phyloP scores from a whole-genome alignment of 2,797 vertebrate genomes.

The Alexandromys oeconomus region DNA sequence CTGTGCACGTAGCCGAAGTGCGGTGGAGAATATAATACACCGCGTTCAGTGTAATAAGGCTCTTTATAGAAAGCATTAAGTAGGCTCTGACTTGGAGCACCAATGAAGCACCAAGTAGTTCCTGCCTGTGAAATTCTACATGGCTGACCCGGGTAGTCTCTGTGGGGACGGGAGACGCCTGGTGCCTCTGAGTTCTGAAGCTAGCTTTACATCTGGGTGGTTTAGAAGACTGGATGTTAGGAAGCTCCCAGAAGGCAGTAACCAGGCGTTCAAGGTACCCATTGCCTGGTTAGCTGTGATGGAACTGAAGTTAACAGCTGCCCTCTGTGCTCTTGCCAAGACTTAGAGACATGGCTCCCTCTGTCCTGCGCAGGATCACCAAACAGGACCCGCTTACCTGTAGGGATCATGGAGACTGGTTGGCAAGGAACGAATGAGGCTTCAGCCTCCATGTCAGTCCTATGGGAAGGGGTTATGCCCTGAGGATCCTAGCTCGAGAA shows the following conservation, averaged over 20 bases:
- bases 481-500: neutral
- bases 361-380: accelerated
- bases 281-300: accelerated
- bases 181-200: accelerated
- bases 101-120: slow-evolving; percentile 7
- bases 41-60: neutral
- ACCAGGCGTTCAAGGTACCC: neutral
- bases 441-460: neutral
- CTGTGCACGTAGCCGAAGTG: slow-evolving; percentile 68
- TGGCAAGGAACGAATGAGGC: neutral
- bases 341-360: too few relatives aligned
- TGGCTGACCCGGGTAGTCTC: neutral
- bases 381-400: neutral
- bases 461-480: accelerated
- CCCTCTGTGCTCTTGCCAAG: neutral
- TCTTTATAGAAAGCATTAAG: slow-evolving; percentile 74
- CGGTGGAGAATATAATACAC: slow-evolving; percentile 77
- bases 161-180: neutral
- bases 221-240: neutral
- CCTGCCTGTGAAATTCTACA: neutral
- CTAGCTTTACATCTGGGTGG: neutral
- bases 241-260: slow-evolving; percentile 27
- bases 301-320: neutral
- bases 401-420: accelerated
- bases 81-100: slow-evolving; percentile 13